These are phyloP conservation scores for Microctonus aethiopoides DNA, from an alignment of 2,888 invertebrate species.

Conservation along the genomic window DNA sequence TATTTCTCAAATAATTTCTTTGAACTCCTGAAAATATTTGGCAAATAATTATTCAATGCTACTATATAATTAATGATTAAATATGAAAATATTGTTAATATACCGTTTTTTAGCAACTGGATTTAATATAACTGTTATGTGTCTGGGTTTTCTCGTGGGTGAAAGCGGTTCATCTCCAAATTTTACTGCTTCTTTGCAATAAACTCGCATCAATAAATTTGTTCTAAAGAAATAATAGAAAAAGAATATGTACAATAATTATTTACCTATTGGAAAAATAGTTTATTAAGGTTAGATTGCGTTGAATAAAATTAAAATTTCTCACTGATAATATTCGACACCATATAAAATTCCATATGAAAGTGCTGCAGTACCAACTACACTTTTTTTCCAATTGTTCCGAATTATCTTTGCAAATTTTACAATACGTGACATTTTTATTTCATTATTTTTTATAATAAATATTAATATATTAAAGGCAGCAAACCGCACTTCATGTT, in stretches of 20 bases:
- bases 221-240: slow-evolving; percentile 71
- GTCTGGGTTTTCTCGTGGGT: slow-evolving; percentile 73
- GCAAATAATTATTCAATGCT: background rate
- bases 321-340: slow-evolving; percentile 82
- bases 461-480: background rate
- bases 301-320: slow-evolving; percentile 5
- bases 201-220: slow-evolving; percentile 80
- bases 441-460: background rate
- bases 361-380: slow-evolving; percentile 75
- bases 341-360: slow-evolving; percentile 79
- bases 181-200: slow-evolving; percentile 80
- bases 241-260: slow-evolving; percentile 29
- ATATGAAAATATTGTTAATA: slow-evolving; percentile 51
- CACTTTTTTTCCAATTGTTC: slow-evolving; percentile 91
- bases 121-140: slow-evolving; percentile 89
- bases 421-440: slow-evolving; percentile 64
- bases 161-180: slow-evolving; percentile 77
- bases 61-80: slow-evolving; percentile 43
- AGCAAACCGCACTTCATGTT: too few relatives aligned
- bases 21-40: slow-evolving; percentile 68
- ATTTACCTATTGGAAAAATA: slow-evolving; percentile 1
- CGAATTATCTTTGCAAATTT: slow-evolving; percentile 77
- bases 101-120: slow-evolving; percentile 89
- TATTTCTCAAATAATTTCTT: slow-evolving; percentile 83
- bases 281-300: slow-evolving; percentile 22